Evolutionary conservation across 1,140 invertebrate genomes (phyloP).

Genomic region (Plutomurus gul): DNA sequence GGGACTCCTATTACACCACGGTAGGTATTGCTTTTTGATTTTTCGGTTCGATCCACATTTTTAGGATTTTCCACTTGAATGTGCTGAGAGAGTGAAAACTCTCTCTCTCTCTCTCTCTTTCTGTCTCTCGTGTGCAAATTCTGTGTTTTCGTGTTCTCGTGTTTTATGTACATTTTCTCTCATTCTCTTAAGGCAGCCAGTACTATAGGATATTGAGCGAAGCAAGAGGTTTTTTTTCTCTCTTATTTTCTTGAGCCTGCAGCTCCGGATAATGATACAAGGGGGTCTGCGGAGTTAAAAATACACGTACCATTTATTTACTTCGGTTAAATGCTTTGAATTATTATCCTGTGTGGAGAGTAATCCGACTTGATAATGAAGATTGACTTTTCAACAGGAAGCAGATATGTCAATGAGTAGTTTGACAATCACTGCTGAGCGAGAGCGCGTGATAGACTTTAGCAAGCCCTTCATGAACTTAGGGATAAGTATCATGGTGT

Average conservation of each 20-base stretch:
- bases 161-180: too few relatives aligned
- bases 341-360: too few relatives aligned
- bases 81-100: too few relatives aligned
- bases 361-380: too few relatives aligned
- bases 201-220: not conserved
- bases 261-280: constrained; percentile 24
- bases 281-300: not conserved
- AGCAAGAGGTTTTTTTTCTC: constrained; percentile 38
- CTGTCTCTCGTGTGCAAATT: not conserved
- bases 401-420: constrained; percentile 69
- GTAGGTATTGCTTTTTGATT: constrained; percentile 57
- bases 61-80: not conserved
- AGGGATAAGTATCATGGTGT: constrained; percentile 58
- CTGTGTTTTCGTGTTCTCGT: too few relatives aligned
- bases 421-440: constrained; percentile 66
- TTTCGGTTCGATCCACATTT: not conserved
- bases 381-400: constrained; percentile 59
- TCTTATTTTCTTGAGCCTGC: constrained; percentile 1
- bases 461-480: constrained; percentile 73
- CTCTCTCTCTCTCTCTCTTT: too few relatives aligned
- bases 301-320: too few relatives aligned
- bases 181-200: too few relatives aligned
- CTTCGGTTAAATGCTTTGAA: too few relatives aligned
- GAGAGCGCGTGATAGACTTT: constrained; percentile 68
- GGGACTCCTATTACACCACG: constrained; percentile 70